Evolutionary conservation across 1,140 invertebrate genomes (phyloP).

Genomic region (Catajapyx aquilonaris): DNA sequence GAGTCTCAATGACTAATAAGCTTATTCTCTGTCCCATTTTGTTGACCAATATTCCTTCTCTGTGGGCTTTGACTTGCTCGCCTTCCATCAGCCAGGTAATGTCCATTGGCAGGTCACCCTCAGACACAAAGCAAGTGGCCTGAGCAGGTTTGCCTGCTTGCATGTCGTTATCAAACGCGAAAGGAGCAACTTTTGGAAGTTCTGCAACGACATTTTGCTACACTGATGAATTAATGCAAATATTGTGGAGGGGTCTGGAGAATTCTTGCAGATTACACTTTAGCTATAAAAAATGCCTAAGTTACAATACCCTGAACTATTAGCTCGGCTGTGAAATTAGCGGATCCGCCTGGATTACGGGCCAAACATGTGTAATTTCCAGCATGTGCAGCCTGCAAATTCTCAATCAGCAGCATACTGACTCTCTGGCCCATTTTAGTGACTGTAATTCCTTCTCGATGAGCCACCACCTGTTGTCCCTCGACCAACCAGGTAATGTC

Average conservation of each 20-base stretch:
- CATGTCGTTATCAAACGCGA: conserved; percentile 29
- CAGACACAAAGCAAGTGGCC: conserved; percentile 36
- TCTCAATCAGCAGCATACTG: conserved; percentile 50
- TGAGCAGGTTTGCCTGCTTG: conserved; percentile 38
- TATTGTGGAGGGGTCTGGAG: no score
- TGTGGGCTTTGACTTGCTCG: conserved; percentile 14
- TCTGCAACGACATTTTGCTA: conserved; percentile 25
- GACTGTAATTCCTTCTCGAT: conserved; percentile 15
- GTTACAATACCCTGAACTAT: conserved; percentile 34
- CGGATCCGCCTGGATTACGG: conserved; percentile 28
- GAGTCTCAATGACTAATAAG: conserved; percentile 48
- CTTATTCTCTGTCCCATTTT: conserved; percentile 24
- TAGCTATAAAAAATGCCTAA: no score
- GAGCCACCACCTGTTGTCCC: conserved; percentile 31
- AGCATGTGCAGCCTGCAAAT: conserved; percentile 28
- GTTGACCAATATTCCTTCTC: conserved; percentile 20
- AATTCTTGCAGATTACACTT: no score
- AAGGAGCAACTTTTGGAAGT: conserved; percentile 32
- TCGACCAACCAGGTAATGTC: conserved; percentile 36
- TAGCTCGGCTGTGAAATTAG: conserved; percentile 24
- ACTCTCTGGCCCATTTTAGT: conserved; percentile 31
- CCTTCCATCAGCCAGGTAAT: conserved; percentile 37
- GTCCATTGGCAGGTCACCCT: conserved; percentile 33
- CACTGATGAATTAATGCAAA: no score
- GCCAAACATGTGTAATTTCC: conserved; percentile 22